Evolutionary conservation across 2,113 vertebrate species (phyloP).

Genomic region (Bufo bufo): DNA sequence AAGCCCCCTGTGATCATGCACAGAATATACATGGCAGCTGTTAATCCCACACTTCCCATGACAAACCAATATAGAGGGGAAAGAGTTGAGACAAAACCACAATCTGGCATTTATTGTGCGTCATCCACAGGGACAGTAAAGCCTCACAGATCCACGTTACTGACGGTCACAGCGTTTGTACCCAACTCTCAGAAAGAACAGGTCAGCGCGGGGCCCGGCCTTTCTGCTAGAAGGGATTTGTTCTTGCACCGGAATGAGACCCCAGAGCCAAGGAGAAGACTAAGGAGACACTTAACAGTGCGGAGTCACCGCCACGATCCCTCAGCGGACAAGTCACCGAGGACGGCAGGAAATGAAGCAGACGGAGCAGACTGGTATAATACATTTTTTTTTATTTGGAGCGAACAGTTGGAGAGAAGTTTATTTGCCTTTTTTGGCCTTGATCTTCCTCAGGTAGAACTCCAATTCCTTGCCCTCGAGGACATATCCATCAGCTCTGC

Average conservation of each 20-base stretch:
- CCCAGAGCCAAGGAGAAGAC: constrained; percentile 62
- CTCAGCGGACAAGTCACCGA: background rate
- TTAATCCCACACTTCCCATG: too few relatives aligned
- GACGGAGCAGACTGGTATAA: background rate
- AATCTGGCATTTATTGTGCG: too few relatives aligned
- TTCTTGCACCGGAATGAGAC: constrained; percentile 63
- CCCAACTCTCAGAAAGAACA: constrained; percentile 60
- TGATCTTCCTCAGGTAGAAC: constrained; percentile 98
- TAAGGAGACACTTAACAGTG: constrained; percentile 68
- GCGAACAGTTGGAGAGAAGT: constrained; percentile 41
- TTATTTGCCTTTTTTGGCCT: constrained; percentile 99
- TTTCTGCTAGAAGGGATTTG: constrained; percentile 63
- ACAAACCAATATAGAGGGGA: too few relatives aligned
- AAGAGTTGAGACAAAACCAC: too few relatives aligned
- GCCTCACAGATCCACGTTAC: too few relatives aligned
- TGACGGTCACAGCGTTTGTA: too few relatives aligned
- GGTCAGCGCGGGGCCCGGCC: constrained; percentile 52
- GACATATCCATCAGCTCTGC: constrained; percentile 92
- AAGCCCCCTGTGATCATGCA: too few relatives aligned
- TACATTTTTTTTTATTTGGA: constrained; percentile 69
- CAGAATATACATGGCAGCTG: too few relatives aligned
- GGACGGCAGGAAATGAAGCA: background rate
- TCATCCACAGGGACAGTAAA: too few relatives aligned
- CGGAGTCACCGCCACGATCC: background rate
- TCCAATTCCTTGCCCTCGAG: constrained; percentile 97